Percentiles rank a stretch among this genome's conserved stretches.
Evolutionary conservation across 2,888 invertebrate genomes (phyloP).

Genomic region (Pachycephus smyrnensis): DNA sequence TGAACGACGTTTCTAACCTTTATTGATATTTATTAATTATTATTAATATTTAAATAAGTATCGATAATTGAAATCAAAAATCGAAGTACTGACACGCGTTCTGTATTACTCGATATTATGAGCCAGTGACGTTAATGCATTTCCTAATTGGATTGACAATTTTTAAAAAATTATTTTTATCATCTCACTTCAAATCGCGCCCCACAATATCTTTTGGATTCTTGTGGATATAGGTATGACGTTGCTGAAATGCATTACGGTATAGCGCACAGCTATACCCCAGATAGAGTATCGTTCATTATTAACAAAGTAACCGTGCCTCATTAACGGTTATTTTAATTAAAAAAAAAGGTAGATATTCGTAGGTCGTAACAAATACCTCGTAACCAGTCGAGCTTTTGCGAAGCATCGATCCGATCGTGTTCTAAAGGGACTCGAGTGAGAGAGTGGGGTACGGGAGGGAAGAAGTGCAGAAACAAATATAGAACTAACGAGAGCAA

Average conservation of each 20-base stretch:
- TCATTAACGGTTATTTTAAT: slow-evolving; percentile 56
- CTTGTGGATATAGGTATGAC: not conserved
- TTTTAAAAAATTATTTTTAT: too few species aligned
- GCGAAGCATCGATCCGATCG: not conserved
- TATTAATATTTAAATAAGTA: not conserved
- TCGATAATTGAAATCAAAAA: not conserved
- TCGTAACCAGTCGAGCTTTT: not conserved
- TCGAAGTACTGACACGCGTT: not conserved
- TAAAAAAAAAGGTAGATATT: slow-evolving; percentile 30
- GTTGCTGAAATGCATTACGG: not conserved
- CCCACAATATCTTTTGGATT: not conserved
- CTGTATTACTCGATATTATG: not conserved
- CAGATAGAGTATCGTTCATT: slow-evolving; percentile 42
- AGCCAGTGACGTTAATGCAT: not conserved
- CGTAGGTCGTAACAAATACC: not conserved
- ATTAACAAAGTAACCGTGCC: slow-evolving; percentile 52
- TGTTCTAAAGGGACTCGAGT: not conserved
- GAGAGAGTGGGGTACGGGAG: not conserved
- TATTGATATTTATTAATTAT: not conserved
- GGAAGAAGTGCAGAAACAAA: not conserved
- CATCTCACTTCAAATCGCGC: not conserved
- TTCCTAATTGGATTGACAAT: not conserved
- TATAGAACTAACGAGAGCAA: not conserved
- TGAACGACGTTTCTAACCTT: not conserved
- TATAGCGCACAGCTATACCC: slow-evolving; percentile 18